phyloP scores from a whole-genome alignment of 2,888 invertebrate species.

The Dusona sp. region DNA sequence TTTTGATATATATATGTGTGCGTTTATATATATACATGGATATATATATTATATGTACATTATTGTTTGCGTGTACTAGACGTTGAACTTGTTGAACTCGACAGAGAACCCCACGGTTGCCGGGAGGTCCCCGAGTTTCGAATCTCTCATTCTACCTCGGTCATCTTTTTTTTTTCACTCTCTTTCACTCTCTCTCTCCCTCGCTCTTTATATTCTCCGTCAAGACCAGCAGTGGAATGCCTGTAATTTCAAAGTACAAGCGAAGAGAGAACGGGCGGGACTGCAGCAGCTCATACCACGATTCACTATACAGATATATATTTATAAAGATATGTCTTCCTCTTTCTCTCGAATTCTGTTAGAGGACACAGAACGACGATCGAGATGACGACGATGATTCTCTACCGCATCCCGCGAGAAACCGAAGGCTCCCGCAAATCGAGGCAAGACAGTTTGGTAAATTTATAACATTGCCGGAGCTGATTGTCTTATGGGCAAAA shows the following conservation, averaged over 20 bases:
- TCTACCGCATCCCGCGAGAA: slow-evolving; percentile 20
- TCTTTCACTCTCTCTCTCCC: slow-evolving; percentile 30
- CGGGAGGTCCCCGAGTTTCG: slow-evolving; percentile 73
- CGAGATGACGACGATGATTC: slow-evolving; percentile 60
- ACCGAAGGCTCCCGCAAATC: slow-evolving; percentile 36
- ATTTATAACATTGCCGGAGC: background rate
- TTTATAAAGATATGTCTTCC: slow-evolving; percentile 23
- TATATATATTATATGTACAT: slow-evolving; percentile 62
- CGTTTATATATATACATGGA: background rate
- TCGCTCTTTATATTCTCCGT: slow-evolving; percentile 58
- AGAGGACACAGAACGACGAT: slow-evolving; percentile 55
- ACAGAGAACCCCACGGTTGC: slow-evolving; percentile 70
- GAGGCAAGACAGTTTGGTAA: slow-evolving; percentile 9
- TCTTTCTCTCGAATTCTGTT: slow-evolving; percentile 52
- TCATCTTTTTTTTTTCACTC: slow-evolving; percentile 48
- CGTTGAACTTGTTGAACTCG: slow-evolving; percentile 68
- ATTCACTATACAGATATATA: slow-evolving; percentile 24
- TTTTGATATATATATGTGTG: slow-evolving; percentile 19
- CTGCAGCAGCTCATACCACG: slow-evolving; percentile 64
- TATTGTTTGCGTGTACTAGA: slow-evolving; percentile 69
- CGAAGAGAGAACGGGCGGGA: slow-evolving; percentile 63
- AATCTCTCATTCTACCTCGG: slow-evolving; percentile 69
- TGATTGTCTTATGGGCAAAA: background rate
- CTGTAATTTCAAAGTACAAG: slow-evolving; percentile 74
- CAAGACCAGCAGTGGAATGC: slow-evolving; percentile 73